These are phyloP conservation scores for Patella ulyssiponensis DNA, from an alignment of 2,888 invertebrate genomes.

Conservation along the genomic window DNA sequence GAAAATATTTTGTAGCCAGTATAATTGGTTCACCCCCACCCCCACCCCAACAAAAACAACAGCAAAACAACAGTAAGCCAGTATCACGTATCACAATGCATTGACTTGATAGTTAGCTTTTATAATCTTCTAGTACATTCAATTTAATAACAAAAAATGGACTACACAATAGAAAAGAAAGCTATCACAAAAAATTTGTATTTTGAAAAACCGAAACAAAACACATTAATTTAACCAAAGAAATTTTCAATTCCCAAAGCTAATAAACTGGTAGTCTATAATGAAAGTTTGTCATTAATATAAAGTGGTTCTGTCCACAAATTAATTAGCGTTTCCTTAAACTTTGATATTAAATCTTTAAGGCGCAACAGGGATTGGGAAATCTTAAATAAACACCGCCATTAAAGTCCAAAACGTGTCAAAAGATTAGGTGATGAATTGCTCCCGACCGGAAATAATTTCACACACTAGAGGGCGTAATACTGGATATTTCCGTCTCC, in stretches of 20 bases:
- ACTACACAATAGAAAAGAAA: too few relatives aligned
- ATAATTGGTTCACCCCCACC: too few relatives aligned
- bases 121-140: too few relatives aligned
- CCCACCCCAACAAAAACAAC: too few relatives aligned
- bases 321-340: slow-evolving; percentile 7
- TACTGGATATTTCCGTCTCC: slow-evolving; percentile 41
- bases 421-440: slow-evolving; percentile 44
- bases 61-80: too few relatives aligned
- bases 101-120: too few relatives aligned
- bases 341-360: slow-evolving; percentile 13
- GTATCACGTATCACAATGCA: too few relatives aligned
- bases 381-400: slow-evolving; percentile 25
- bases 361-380: slow-evolving; percentile 15
- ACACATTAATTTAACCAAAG: too few relatives aligned
- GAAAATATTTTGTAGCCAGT: too few relatives aligned
- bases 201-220: too few relatives aligned
- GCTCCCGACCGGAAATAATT: slow-evolving; percentile 40
- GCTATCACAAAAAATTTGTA: too few relatives aligned
- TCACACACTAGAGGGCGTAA: slow-evolving; percentile 42
- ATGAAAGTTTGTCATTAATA: slow-evolving; percentile 6
- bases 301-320: slow-evolving; percentile 9
- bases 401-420: slow-evolving; percentile 38
- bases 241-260: background rate
- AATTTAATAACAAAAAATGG: too few relatives aligned
- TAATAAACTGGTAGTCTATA: background rate